Percentiles rank a stretch among this genome's conserved stretches.
phyloP scores from a whole-genome alignment of 1,140 invertebrate genomes.

The Drosophila funebris region DNA sequence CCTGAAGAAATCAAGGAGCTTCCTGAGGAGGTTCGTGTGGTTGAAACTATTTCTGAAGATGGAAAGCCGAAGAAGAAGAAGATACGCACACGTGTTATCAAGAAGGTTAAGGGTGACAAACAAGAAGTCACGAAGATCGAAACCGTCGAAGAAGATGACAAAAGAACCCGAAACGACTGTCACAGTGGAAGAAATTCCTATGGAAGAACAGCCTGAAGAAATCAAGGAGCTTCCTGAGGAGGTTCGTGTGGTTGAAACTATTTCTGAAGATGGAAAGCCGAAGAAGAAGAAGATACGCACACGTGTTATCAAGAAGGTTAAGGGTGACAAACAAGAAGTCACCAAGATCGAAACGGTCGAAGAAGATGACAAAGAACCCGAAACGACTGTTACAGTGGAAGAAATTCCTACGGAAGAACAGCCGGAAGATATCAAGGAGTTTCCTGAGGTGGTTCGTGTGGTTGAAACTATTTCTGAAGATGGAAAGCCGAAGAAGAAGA shows the following conservation, averaged over 20 bases:
- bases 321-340: slow-evolving; percentile 61
- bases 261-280: slow-evolving; percentile 66
- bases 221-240: slow-evolving; percentile 57
- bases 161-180: slow-evolving; percentile 65
- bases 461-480: slow-evolving; percentile 29
- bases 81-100: slow-evolving; percentile 71
- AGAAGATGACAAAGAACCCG: slow-evolving; percentile 60
- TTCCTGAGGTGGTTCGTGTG: slow-evolving; percentile 31
- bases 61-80: slow-evolving; percentile 62
- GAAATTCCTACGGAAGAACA: slow-evolving; percentile 49
- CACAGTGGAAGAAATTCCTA: slow-evolving; percentile 47
- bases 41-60: slow-evolving; percentile 62
- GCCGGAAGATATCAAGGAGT: slow-evolving; percentile 46
- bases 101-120: slow-evolving; percentile 72
- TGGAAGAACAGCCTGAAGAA: slow-evolving; percentile 56
- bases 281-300: slow-evolving; percentile 76
- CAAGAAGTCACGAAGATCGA: slow-evolving; percentile 79
- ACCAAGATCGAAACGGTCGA: slow-evolving; percentile 68
- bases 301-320: slow-evolving; percentile 60
- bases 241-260: slow-evolving; percentile 46
- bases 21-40: slow-evolving; percentile 22
- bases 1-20: slow-evolving; percentile 67
- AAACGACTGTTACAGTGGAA: slow-evolving; percentile 57
- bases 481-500: slow-evolving; percentile 33
- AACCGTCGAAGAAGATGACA: slow-evolving; percentile 76